These are phyloP conservation scores for Luperina testacea DNA, from an alignment of 2,888 invertebrate species.

Conservation along the genomic window DNA sequence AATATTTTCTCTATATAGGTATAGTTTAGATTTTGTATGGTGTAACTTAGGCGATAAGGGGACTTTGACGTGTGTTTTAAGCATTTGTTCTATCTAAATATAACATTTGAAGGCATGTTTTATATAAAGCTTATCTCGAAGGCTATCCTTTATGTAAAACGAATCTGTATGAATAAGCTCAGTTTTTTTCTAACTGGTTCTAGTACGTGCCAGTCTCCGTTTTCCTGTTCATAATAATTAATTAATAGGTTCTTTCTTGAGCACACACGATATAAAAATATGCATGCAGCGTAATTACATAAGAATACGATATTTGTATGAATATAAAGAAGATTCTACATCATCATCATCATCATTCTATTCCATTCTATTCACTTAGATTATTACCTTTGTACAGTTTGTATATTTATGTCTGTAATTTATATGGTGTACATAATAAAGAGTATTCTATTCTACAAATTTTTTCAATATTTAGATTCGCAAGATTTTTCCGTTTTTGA, in stretches of 20 bases:
- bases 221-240: constrained; percentile 30
- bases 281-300: constrained; percentile 11
- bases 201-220: constrained; percentile 38
- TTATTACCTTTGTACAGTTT: too few species aligned
- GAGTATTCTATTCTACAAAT: too few species aligned
- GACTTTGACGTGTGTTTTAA: not conserved
- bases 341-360: too few species aligned
- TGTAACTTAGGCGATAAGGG: not conserved
- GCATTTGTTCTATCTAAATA: not conserved
- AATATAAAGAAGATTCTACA: constrained; percentile 27
- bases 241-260: constrained; percentile 25
- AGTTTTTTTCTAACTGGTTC: constrained; percentile 24
- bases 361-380: too few species aligned
- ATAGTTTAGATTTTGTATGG: not conserved
- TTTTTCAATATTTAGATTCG: constrained; percentile 5
- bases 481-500: constrained; percentile 27
- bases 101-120: not conserved
- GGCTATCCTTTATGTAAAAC: not conserved
- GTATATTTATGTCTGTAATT: too few species aligned
- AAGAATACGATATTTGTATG: constrained; percentile 11
- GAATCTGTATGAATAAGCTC: not conserved
- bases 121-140: not conserved
- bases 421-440: too few species aligned
- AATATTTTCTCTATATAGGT: not conserved
- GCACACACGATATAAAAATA: not conserved